Base-by-base conservation (phyloP, 2,888 invertebrate genomes). In the Mesorhabditis spiculigera region DNA sequence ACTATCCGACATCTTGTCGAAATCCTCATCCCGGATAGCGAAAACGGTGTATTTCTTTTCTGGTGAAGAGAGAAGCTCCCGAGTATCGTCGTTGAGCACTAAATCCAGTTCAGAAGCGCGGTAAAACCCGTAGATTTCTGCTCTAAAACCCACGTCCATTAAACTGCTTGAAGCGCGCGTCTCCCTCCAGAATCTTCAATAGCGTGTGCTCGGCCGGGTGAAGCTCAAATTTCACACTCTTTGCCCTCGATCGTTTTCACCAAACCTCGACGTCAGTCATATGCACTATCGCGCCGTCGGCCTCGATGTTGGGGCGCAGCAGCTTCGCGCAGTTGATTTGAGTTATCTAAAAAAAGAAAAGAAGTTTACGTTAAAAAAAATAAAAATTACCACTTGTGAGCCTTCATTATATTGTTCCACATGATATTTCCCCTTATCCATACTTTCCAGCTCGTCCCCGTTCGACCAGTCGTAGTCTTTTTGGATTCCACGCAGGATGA, bases 401-500 rank as follows among this genome's bases (percentile, higher is more conserved):
- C n/a, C 8, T 10, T 50, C 58, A n/a, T 10, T 13, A 50, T 50
- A 50, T 50, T 50, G 58, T 50, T 10, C 8, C 10, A 50, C n/a
- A 50, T 50, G n/a, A 50, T 13, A 50, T 50, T 50, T 50, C 58
- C 58, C 58, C n/a, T n/a, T n/a, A 50, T 50, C 58, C 58, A 50
- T n/a, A 50, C 58, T 50, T 50, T 50, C n/a, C 1, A 50, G 10
- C 8, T 13, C 10, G 3, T 50, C 58, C n/a, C 58, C 58, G 58
- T 50, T n/a, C 8, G n/a, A 50, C 58, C 58, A 50, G n/a, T 50
- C 58, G n/a, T 50, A 50, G n/a, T 50, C 58, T 50, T n/a, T 50
- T 3, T 50, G 58, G n/a, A 50, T 50, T 13, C n/a, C n/a, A 2
- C 10, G 58, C n/a, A 50, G n/a, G n/a, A 50, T 3, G 10, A 50